phyloP scores from a whole-genome alignment of 2,113 vertebrate species.

The Phyllostomus discolor region DNA sequence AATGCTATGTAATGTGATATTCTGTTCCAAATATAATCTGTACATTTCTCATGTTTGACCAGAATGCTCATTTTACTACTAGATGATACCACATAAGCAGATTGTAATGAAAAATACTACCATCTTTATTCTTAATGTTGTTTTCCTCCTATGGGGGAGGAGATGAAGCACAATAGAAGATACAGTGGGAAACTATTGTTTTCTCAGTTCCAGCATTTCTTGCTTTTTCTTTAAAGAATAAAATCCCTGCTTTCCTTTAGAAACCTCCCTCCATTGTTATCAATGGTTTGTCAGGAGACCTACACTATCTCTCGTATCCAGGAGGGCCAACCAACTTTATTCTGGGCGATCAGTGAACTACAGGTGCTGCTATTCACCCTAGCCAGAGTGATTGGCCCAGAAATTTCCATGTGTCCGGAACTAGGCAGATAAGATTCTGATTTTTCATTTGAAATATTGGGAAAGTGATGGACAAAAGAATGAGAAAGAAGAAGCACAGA shows the following conservation, averaged over 20 bases:
- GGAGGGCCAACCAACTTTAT: neutral
- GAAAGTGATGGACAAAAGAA: neutral
- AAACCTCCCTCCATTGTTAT: neutral
- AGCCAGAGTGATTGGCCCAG: neutral
- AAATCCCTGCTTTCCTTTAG: neutral
- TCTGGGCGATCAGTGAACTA: too few species aligned
- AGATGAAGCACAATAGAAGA: neutral
- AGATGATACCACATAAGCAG: neutral
- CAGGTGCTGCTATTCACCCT: neutral
- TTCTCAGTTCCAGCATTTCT: neutral
- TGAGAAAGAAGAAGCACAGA: neutral
- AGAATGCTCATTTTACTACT: slow-evolving; percentile 13
- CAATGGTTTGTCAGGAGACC: neutral
- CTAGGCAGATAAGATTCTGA: neutral
- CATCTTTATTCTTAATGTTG: neutral
- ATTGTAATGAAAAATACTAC: neutral
- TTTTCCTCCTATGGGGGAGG: neutral
- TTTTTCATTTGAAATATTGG: neutral
- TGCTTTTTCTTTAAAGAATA: neutral
- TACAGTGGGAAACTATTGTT: neutral
- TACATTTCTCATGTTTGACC: neutral
- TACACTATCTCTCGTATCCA: neutral
- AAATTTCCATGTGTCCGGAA: neutral
- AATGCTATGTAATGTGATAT: neutral
- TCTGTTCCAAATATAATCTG: slow-evolving; percentile 42